Evolutionary conservation across 1,140 invertebrate species (phyloP).

Genomic region (Panagrolaimus sp.): DNA sequence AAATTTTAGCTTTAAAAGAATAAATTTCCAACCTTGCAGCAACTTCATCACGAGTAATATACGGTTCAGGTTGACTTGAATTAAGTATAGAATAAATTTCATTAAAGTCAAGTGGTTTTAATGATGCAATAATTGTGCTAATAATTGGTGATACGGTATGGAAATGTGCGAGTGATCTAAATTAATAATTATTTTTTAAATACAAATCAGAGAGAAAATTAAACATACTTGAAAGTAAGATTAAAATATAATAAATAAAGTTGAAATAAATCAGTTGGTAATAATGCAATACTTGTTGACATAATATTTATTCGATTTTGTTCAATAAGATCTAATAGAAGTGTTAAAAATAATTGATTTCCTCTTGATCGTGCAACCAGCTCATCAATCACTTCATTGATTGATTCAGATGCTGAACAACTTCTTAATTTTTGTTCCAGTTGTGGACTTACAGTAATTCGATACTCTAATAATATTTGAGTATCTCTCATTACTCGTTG

Average conservation of each 20-base stretch:
- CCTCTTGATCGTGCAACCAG: slow-evolving; percentile 74
- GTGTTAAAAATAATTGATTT: slow-evolving; percentile 81
- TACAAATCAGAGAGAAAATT: too few species aligned
- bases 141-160: slow-evolving; percentile 66
- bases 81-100: slow-evolving; percentile 91
- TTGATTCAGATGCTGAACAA: slow-evolving; percentile 62
- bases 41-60: slow-evolving; percentile 57
- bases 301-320: slow-evolving; percentile 84
- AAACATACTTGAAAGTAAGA: slow-evolving; percentile 77
- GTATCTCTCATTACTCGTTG: slow-evolving; percentile 61
- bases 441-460: slow-evolving; percentile 74
- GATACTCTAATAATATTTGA: slow-evolving; percentile 71
- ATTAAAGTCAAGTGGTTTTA: slow-evolving; percentile 79
- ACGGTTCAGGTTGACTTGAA: slow-evolving; percentile 70
- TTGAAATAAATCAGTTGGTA: slow-evolving; percentile 82
- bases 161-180: slow-evolving; percentile 36
- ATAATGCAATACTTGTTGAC: slow-evolving; percentile 75
- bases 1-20: neutral
- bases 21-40: slow-evolving; percentile 15
- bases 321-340: slow-evolving; percentile 86
- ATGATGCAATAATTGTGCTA: slow-evolving; percentile 72
- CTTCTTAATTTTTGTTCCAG: slow-evolving; percentile 68
- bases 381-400: slow-evolving; percentile 76
- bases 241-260: slow-evolving; percentile 89
- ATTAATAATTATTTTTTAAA: slow-evolving; percentile 54